Base-by-base conservation (phyloP, 2,888 invertebrate species). In the Lissonota sp. region DNA sequence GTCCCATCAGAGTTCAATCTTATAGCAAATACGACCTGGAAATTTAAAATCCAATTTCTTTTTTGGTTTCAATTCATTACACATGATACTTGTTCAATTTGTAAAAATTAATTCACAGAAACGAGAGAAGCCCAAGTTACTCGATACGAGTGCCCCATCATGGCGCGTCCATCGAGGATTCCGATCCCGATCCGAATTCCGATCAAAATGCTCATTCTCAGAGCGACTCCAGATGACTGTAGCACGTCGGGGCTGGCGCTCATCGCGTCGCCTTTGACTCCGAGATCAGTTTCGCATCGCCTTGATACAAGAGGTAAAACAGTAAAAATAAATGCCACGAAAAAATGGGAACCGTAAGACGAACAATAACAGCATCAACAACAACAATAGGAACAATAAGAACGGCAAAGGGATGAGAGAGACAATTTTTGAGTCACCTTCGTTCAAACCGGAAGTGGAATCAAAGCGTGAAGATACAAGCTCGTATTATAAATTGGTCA, bases 171-270 rank as follows among this genome's bases (percentile, higher is more conserved):
- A 89, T 92, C 85, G 92, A 92, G 82, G 92, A 92, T 75, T 92
- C 92, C 42, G 92, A 92, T 83, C 90, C 88, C 37, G 91, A 92
- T 80, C 91, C 87, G n/a, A 82, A 84, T 60, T 88, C 89, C 37
- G 90, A 90, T 73, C 87, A 88, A 79, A 90, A 89, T 82, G 82
- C 88, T 72, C 90, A 90, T 79, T 91, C 91, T 73, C 91, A 90
- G 72, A 91, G 91, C 81, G 92, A 91, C 80, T 90, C 90, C 82
- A 92, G 91, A 88, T 92, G 91, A 92, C 90, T 90, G 87, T 91
- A 91, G 89, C 89, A 85, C 75, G 83, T 83, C 85, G 85, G 86
- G 85, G 79, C 87, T 80, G 90, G 88, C 86, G 87, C 87, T 62
- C 88, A 88, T 46, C 87, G 87, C 86, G 89, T 90, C 85, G 86